These are phyloP conservation scores for Macquaria ambigua DNA, from an alignment of 2,113 vertebrate species.

Conservation along the genomic window DNA sequence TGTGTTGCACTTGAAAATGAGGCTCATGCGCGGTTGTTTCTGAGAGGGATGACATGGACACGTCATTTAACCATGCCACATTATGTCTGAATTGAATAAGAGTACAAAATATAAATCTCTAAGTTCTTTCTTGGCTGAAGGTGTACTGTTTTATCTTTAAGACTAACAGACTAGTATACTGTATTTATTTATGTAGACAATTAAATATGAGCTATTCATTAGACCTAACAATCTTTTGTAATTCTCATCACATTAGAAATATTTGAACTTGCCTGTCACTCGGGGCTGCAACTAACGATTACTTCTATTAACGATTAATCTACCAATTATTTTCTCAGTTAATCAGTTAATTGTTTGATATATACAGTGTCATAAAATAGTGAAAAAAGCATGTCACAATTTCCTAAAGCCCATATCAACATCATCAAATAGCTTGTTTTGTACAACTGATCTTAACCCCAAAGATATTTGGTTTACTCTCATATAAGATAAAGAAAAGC, in stretches of 20 bases:
- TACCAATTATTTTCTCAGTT: background rate
- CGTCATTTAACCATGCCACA: background rate
- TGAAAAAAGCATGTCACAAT: background rate
- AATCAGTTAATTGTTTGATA: background rate
- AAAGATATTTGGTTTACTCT: background rate
- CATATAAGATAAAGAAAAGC: background rate
- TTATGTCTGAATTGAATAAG: slow-evolving; percentile 9
- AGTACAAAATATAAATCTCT: background rate
- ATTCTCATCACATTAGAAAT: background rate
- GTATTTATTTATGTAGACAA: background rate
- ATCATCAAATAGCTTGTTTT: background rate
- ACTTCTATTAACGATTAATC: slow-evolving; percentile 5
- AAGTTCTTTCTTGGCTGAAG: background rate
- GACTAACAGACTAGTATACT: background rate
- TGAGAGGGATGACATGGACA: background rate
- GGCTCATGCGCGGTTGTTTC: slow-evolving; percentile 29
- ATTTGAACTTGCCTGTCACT: slow-evolving; percentile 16
- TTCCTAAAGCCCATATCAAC: background rate
- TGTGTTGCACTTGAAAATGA: slow-evolving; percentile 27
- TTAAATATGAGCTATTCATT: slow-evolving; percentile 11
- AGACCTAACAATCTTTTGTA: background rate
- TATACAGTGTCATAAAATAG: background rate
- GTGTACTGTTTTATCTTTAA: background rate
- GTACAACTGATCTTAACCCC: background rate
- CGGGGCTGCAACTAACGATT: background rate